phyloP scores from a whole-genome alignment of 2,113 vertebrate species.

The Hippocampus guttulatus region DNA sequence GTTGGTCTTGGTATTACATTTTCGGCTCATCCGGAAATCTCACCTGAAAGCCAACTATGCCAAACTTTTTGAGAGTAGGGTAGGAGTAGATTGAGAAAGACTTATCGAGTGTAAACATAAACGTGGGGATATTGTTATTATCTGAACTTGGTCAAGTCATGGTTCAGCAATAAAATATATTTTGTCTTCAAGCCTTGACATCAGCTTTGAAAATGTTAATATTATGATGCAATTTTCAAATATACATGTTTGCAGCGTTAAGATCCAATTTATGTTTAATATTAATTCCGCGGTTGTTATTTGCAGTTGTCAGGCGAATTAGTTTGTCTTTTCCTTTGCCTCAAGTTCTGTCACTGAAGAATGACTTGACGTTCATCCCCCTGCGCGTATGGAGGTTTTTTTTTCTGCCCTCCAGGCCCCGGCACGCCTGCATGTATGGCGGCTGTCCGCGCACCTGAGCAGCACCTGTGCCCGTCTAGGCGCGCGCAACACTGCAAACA shows the following conservation, averaged over 20 bases:
- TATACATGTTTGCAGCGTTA: not conserved
- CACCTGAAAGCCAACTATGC: no score
- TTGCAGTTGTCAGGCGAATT: not conserved
- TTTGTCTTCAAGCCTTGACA: not conserved
- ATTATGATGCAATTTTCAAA: not conserved
- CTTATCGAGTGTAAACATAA: not conserved
- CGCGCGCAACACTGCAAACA: conserved; percentile 17
- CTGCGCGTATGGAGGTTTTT: not conserved
- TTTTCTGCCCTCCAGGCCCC: not conserved
- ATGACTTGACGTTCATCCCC: not conserved
- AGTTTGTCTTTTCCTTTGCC: not conserved
- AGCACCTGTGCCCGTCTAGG: not conserved
- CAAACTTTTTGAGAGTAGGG: no score
- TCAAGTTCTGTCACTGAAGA: not conserved
- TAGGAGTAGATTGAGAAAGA: no score
- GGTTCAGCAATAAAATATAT: not conserved
- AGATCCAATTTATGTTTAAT: not conserved
- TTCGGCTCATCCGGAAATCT: no score
- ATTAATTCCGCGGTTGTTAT: not conserved
- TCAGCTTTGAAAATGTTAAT: not conserved
- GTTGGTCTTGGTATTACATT: no score
- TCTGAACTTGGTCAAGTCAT: not conserved
- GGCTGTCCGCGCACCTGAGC: conserved; percentile 20
- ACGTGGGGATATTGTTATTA: not conserved
- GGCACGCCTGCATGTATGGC: not conserved